Base-by-base conservation (phyloP, 2,888 invertebrate species). In the Dichetophora obliterata region DNA sequence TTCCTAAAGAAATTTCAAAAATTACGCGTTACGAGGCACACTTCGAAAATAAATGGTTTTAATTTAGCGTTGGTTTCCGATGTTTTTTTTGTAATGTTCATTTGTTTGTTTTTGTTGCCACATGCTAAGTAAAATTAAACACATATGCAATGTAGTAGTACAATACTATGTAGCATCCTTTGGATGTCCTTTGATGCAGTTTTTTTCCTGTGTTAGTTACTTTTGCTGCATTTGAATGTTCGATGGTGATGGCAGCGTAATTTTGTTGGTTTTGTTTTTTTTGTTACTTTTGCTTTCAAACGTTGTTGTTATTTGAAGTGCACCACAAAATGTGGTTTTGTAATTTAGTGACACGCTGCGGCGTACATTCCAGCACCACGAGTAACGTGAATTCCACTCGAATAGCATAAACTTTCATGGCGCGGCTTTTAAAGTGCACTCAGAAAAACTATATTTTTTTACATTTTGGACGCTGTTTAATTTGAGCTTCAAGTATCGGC, bases 281-380 rank as follows among this genome's bases (percentile, higher is more conserved):
- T 43, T 43, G n/a, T 43, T 43, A 43, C 14, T 43, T 43, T 14
- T 43, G 43, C 11, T 43, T 43, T 14, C 43, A 11, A 43, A 6
- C 43, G 11, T 43, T 43, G 43, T 43, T 43, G 43, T 43, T 43
- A 43, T 43, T 43, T 43, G 43, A 14, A 27, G 27, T 27, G 72
- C 76, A 24, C 43, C 72, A 66, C 37, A 77, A 78, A 80, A 77
- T 80, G 81, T 75, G 81, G 82, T 80, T 79, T 79, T 75, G 77
- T 80, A 79, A 82, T 82, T 81, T 82, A 82, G 79, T 80, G 80
- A 81, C 80, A 82, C 78, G 78, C 69, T 75, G 77, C 66, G 77
- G 77, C 71, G 66, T 43, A n/a, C 57, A 75, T 57, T 71, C n/a
- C 31, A 57, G 71, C 37, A 19, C 43, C n/a, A 24, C 71, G 19